Conservation (phyloP, 2,113 vertebrate species). For the Cyanistes caeruleus region DNA sequence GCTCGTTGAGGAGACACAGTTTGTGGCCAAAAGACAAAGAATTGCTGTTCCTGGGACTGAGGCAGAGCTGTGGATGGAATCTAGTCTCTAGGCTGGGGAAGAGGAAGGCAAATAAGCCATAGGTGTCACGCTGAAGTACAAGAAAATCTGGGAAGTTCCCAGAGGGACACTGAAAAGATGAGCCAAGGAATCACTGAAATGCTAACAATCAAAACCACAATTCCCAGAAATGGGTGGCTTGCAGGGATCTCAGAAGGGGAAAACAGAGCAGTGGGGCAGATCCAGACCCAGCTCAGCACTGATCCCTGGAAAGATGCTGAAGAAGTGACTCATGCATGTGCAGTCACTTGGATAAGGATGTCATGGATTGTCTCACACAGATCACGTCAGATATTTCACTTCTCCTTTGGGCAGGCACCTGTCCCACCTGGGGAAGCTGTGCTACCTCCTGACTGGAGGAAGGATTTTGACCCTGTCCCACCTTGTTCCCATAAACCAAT, state of each 20-base stretch:
- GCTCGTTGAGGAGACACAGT: fast-evolving
- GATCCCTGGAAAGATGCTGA: background rate
- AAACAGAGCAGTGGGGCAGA: background rate
- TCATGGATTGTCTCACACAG: background rate
- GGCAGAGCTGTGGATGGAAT: background rate
- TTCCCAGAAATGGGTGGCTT: background rate
- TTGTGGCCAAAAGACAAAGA: background rate
- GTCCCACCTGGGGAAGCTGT: background rate
- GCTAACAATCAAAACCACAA: background rate
- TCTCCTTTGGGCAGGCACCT: background rate
- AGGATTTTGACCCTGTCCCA: background rate
- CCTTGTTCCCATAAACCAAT: background rate
- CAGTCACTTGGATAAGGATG: background rate
- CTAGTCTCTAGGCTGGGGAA: background rate
- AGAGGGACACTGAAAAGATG: background rate
- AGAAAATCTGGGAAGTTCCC: background rate
- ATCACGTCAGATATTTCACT: background rate
- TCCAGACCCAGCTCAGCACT: background rate
- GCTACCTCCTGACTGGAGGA: background rate
- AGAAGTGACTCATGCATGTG: background rate
- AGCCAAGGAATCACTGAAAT: background rate
- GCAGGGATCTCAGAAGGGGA: background rate
- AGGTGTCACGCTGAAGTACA: fast-evolving
- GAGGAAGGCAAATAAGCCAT: background rate
- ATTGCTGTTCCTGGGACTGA: background rate